Evolutionary conservation across 2,113 vertebrate species (phyloP).

Genomic region (Rana temporaria): DNA sequence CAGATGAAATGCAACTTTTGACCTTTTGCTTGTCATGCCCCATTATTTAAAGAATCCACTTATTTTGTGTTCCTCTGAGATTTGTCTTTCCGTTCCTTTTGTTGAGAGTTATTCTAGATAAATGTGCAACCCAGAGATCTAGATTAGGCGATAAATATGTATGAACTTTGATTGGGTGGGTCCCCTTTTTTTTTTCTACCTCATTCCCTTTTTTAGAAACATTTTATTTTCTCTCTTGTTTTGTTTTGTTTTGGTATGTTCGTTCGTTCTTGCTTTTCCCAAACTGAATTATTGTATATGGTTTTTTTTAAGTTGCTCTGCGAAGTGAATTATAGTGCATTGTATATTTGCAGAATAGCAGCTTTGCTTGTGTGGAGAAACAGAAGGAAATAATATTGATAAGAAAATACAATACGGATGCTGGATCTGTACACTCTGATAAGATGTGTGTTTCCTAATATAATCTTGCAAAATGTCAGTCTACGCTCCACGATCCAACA

Average conservation of each 20-base stretch:
- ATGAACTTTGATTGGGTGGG: neutral
- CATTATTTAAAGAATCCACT: neutral
- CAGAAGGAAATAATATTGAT: conserved; percentile 79
- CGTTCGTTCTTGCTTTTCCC: neutral
- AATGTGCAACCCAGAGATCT: neutral
- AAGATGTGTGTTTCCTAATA: conserved; percentile 70
- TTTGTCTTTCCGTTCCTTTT: conserved; percentile 28
- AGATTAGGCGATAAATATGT: neutral
- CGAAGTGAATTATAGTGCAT: conserved; percentile 24
- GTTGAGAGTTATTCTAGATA: neutral
- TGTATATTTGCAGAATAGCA: conserved; percentile 36
- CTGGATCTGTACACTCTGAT: conserved; percentile 76
- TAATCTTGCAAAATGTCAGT: conserved; percentile 65
- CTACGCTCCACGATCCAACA: conserved; percentile 30
- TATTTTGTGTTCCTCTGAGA: conserved; percentile 1
- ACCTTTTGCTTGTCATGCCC: neutral
- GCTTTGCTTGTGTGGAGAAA: conserved; percentile 59
- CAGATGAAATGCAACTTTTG: neutral
- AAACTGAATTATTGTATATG: neutral
- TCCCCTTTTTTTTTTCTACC: too few species aligned
- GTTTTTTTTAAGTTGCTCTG: neutral
- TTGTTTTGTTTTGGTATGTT: neutral
- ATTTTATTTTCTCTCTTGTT: too few species aligned
- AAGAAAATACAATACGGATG: conserved; percentile 74
- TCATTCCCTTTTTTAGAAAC: too few species aligned